A percentile compares a stretch with the other conserved stretches of the same genome.
Conservation (phyloP, 2,888 invertebrate genomes). For the Hydrotaea cyrtoneurina region DNA sequence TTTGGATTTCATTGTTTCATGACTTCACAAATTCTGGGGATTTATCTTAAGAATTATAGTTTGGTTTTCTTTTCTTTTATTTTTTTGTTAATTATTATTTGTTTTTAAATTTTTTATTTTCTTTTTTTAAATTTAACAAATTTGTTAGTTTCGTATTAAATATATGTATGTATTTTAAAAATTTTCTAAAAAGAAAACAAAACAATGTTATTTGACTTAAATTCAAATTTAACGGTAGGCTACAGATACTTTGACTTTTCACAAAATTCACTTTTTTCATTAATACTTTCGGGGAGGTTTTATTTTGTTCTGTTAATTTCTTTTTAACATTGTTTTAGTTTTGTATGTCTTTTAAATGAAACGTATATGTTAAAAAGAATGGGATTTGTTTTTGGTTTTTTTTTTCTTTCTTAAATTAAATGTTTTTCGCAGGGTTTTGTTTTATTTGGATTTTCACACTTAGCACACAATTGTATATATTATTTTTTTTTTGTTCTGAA, state of each 20-base stretch:
- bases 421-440: too few species aligned
- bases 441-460: not conserved
- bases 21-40: conserved; percentile 24
- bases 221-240: conserved; percentile 65
- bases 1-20: conserved; percentile 21
- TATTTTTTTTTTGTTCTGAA: not conserved
- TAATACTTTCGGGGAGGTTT: conserved; percentile 57
- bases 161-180: conserved; percentile 36
- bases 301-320: conserved; percentile 15
- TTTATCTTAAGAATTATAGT: conserved; percentile 11
- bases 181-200: conserved; percentile 41
- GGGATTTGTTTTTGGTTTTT: too few species aligned
- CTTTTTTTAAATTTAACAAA: conserved; percentile 34
- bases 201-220: conserved; percentile 51
- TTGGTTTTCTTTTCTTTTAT: not conserved
- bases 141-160: conserved; percentile 40
- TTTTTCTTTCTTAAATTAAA: too few species aligned
- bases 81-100: conserved; percentile 18
- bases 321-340: not conserved
- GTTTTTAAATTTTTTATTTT: conserved; percentile 35
- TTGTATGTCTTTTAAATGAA: not conserved
- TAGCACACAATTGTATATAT: not conserved
- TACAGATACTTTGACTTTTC: conserved; percentile 48
- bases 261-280: conserved; percentile 50
- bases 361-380: not conserved